Conservation (phyloP, 2,888 invertebrate genomes). For the Cheilosia scutellata region DNA sequence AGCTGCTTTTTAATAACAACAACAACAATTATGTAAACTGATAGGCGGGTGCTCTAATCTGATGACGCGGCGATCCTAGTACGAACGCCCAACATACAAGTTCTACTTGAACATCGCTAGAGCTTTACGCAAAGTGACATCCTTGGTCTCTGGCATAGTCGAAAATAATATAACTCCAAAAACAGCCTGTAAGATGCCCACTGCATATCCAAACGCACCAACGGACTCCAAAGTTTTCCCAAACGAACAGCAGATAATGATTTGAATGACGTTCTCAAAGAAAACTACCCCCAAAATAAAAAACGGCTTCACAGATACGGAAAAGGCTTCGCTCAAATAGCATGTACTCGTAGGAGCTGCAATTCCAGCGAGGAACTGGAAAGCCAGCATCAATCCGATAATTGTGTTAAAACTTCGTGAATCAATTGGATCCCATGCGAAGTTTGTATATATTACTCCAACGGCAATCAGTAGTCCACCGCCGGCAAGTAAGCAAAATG, state of each 20-base stretch:
- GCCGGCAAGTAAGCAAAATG: slow-evolving; percentile 76
- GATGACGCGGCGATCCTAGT: no score
- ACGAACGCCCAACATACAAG: no score
- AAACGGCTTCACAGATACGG: slow-evolving; percentile 78
- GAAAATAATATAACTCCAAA: slow-evolving; percentile 76
- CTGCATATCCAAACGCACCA: slow-evolving; percentile 76
- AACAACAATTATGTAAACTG: no score
- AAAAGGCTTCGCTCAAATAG: slow-evolving; percentile 81
- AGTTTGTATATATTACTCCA: slow-evolving; percentile 29
- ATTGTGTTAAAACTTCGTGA: background rate
- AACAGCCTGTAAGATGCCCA: slow-evolving; percentile 72
- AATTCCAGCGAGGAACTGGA: slow-evolving; percentile 79
- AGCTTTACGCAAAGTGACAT: slow-evolving; percentile 78
- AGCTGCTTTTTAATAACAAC: no score
- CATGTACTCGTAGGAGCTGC: slow-evolving; percentile 77
- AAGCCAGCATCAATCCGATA: slow-evolving; percentile 54
- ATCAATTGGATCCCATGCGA: no score
- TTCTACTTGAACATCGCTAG: slow-evolving; percentile 76
- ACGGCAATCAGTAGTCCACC: slow-evolving; percentile 77
- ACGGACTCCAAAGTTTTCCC: background rate
- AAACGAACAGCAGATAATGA: slow-evolving; percentile 27
- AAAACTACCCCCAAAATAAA: slow-evolving; percentile 78
- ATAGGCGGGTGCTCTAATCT: no score
- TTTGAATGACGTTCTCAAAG: slow-evolving; percentile 78
- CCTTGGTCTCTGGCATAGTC: slow-evolving; percentile 80